Evolutionary conservation across 2,797 vertebrate genomes (phyloP), one percentile per base, ranked within the genome.

Genomic region (Paramormyrops hopkinsi): DNA sequence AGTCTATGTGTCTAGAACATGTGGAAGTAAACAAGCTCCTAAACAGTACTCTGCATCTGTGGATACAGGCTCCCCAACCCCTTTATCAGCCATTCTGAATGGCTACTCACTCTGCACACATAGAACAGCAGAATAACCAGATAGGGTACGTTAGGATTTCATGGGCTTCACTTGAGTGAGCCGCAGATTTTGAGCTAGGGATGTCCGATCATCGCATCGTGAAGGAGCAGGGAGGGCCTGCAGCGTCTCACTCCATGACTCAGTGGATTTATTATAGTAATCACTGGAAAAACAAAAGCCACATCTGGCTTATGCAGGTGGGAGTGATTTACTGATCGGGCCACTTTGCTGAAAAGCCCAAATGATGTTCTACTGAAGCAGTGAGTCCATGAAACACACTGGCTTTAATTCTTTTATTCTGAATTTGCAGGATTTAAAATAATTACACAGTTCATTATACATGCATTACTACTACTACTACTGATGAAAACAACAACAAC

Each of bases 291-390:
- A 82, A 82, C 8, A 82, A 76, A 76, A 82, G 19, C 41, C 19
- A 46, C 76, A 82, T 82, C 76, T 82, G 76, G 76, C 17, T 82
- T 46, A 82, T 82, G 76, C 76, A 82, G 41, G 76, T 82, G 41
- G 41, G 41, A 46, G 41, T 44, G 41, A 82, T 82, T 82, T 82
- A 82, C 76, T 46, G 76, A 46, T 82, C 7, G 7, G 37, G 33
- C 33, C 3, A 79, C 73, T 79, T 46, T 46, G 17, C 37, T 22
- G 41, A 82, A 82, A 44, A 22, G 76, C 19, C 17, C 41, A 82
- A 44, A 44, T 82, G 41, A 46, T 22, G 76, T 17, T 19, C 33
- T 76, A 2, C 69, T 19, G 12, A 76, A 76, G 69, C 33, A 76
- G 14, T 73, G 12, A 76, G 33, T 41, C 33, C 29, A 41, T 76